These are phyloP conservation scores for Cisticola juncidis DNA, from an alignment of 2,113 vertebrate genomes.

Conservation along the genomic window DNA sequence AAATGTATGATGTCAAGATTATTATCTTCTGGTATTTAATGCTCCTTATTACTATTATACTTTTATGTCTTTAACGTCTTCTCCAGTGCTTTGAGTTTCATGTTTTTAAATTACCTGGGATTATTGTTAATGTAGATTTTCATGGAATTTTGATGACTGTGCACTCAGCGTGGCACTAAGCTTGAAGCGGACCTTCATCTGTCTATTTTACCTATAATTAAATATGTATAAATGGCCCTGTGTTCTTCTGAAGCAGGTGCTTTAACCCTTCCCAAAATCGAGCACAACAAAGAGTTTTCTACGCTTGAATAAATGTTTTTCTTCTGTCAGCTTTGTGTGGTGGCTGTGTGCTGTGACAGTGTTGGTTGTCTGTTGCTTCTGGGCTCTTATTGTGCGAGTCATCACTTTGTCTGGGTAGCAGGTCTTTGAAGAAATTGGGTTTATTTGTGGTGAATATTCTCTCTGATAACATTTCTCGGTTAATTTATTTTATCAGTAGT, in stretches of 20 bases:
- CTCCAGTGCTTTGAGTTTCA: not conserved
- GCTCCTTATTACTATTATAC: not conserved
- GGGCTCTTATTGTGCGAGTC: not conserved
- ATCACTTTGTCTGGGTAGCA: not conserved
- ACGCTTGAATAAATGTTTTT: not conserved
- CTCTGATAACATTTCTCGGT: not conserved
- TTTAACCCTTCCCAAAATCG: not conserved
- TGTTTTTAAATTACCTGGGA: conserved; percentile 5
- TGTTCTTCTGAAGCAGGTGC: not conserved
- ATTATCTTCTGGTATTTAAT: not conserved
- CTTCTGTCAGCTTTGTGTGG: not conserved
- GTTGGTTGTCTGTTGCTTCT: not conserved
- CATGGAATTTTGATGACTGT: not conserved
- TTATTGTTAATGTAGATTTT: not conserved
- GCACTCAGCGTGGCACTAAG: not conserved
- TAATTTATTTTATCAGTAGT: not conserved
- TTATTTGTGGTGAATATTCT: not conserved
- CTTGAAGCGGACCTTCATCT: not conserved
- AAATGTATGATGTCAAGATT: not conserved
- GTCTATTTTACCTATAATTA: not conserved
- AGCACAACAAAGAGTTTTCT: not conserved
- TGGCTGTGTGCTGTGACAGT: not conserved
- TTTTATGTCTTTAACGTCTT: not conserved
- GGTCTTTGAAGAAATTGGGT: not conserved
- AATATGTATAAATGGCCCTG: not conserved